Evolutionary conservation across 2,888 invertebrate species (phyloP), one percentile per base, ranked within the genome.

Genomic region (Beris morrisii): DNA sequence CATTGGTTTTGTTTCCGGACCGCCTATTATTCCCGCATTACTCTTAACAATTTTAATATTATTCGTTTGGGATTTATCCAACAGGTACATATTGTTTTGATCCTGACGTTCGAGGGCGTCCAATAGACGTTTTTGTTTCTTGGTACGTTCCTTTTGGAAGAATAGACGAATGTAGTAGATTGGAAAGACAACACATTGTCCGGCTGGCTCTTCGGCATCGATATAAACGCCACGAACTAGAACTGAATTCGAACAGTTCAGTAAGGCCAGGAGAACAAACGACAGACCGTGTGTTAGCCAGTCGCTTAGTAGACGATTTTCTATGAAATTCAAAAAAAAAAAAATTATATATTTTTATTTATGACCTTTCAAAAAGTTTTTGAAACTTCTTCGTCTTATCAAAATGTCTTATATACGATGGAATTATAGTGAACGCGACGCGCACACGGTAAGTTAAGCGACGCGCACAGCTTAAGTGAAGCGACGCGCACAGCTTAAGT

Each of bases 191-290:
- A 93, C 91, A 75, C 93, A 92, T 73, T 91, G 88, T 13, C 92
- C 91, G 0, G 88, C 89, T 0, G 88, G 87, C 72, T 92, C 92
- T 73, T 93, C 92, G 0, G 90, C 93, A 78, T 94, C 94, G 64
- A 93, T 91, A 79, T 91, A 92, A 2, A 94, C 92, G 0, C 94
- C 95, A 53, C 93, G 85, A 4, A 93, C 93, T 69, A 94, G 84
- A 63, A 94, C 85, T 0, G 93, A 92, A 81, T 95, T 94, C 73
- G 93, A 90, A 75, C 93, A 93, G 76, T 93, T 92, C 64, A 94
- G 83, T 7, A 93, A 84, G 61, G 92, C 87, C 61, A 93, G 84
- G 46, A 92, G 81, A 0, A 88, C 76, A 69, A 93, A 85, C 70
- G 92, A 90, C 67, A 89, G 84, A 72, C 88, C 81, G 79, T 92